Percentiles rank a stretch among this genome's conserved stretches.
Evolutionary conservation across 2,888 invertebrate genomes (phyloP).

Genomic region (Nycteola revayana): DNA sequence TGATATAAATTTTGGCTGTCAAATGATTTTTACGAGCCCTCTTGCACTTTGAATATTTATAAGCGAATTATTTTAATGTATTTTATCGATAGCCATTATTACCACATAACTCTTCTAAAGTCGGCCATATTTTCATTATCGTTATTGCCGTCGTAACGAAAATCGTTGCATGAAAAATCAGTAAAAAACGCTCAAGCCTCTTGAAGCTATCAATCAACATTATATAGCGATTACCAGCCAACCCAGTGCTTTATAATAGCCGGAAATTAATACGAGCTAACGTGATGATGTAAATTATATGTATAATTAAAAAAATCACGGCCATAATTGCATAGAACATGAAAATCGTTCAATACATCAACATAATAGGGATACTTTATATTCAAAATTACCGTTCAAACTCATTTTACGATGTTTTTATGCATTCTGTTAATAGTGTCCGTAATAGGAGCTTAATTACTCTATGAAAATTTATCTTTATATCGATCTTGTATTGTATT

Average conservation of each 20-base stretch:
- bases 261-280: slow-evolving; percentile 57
- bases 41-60: slow-evolving; percentile 31
- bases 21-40: slow-evolving; percentile 20
- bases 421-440: slow-evolving; percentile 3
- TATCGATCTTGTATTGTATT: too few species aligned
- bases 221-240: slow-evolving; percentile 60
- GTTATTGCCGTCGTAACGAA: slow-evolving; percentile 51
- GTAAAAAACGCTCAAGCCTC: slow-evolving; percentile 56
- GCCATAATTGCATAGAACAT: slow-evolving; percentile 33
- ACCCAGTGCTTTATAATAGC: slow-evolving; percentile 45
- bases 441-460: neutral
- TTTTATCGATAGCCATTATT: slow-evolving; percentile 41
- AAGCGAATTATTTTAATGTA: slow-evolving; percentile 33
- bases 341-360: slow-evolving; percentile 30
- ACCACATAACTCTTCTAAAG: slow-evolving; percentile 44
- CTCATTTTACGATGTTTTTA: slow-evolving; percentile 8
- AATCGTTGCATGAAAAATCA: slow-evolving; percentile 58
- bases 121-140: slow-evolving; percentile 48
- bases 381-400: slow-evolving; percentile 12
- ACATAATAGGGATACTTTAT: slow-evolving; percentile 13
- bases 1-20: slow-evolving; percentile 3
- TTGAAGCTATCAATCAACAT: slow-evolving; percentile 65
- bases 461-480: neutral
- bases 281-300: slow-evolving; percentile 47
- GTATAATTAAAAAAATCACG: slow-evolving; percentile 46